Conservation (phyloP, 1,140 invertebrate genomes). For the Mamestra configurata region DNA sequence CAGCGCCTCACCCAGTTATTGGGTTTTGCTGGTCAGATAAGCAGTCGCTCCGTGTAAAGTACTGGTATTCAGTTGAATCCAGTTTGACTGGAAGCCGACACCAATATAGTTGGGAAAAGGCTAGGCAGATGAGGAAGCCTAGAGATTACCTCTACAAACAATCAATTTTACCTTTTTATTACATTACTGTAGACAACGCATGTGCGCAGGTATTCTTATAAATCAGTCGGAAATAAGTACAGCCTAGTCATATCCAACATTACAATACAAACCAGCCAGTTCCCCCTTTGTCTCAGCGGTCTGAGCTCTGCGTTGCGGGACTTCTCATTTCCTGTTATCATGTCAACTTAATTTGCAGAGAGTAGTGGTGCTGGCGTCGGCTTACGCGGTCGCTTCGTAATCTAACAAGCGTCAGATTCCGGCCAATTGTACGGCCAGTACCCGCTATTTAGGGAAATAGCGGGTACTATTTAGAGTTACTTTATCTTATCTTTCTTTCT, state of each 20-base stretch:
- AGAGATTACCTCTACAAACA: no score
- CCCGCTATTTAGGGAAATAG: no score
- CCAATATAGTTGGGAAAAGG: no score
- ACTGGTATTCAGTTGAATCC: no score
- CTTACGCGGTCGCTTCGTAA: not conserved
- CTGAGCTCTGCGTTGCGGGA: not conserved
- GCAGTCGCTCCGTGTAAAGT: no score
- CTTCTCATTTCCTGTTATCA: conserved; percentile 19
- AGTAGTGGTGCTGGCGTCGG: not conserved
- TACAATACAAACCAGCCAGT: not conserved
- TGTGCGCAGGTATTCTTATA: not conserved
- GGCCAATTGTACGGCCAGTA: not conserved
- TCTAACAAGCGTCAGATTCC: not conserved
- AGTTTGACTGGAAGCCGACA: no score
- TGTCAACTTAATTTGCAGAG: not conserved
- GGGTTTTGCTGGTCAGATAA: no score
- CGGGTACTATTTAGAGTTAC: no score
- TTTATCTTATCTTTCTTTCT: not conserved
- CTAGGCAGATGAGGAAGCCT: no score
- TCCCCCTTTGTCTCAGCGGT: not conserved
- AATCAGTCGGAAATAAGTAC: not conserved
- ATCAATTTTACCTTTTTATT: no score
- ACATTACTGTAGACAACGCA: no score
- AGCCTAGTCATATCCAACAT: not conserved
- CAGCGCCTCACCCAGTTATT: no score